Evolutionary conservation across 1,140 invertebrate species (phyloP).

Genomic region (Drosophila orena): DNA sequence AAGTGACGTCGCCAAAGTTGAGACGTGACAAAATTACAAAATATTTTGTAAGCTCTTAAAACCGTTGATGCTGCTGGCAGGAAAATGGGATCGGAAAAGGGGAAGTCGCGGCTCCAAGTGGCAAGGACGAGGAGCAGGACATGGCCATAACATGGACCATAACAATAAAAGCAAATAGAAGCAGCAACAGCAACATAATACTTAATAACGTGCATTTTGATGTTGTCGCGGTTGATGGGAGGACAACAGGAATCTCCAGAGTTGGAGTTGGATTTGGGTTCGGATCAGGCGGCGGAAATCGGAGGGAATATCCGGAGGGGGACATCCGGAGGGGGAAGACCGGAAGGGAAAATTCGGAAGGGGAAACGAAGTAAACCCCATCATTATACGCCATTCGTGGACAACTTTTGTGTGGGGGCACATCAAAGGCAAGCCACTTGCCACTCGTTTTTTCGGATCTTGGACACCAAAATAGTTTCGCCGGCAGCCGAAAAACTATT

Average conservation of each 20-base stretch:
- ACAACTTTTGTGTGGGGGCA: slow-evolving; percentile 29
- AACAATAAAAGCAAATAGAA: slow-evolving; percentile 80
- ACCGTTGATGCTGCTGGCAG: slow-evolving; percentile 60
- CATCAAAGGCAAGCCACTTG: slow-evolving; percentile 22
- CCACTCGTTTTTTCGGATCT: slow-evolving; percentile 19
- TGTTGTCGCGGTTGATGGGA: slow-evolving; percentile 53
- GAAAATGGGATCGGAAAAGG: slow-evolving; percentile 33
- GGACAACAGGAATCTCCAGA: slow-evolving; percentile 11
- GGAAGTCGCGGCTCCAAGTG: background rate
- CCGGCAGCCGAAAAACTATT: slow-evolving; percentile 38
- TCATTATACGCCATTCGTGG: background rate
- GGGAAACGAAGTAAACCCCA: too few species aligned
- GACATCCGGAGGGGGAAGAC: too few species aligned
- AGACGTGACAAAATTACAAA: slow-evolving; percentile 81
- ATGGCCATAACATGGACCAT: slow-evolving; percentile 73
- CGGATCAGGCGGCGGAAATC: too few species aligned
- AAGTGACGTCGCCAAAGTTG: slow-evolving; percentile 77
- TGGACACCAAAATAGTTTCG: slow-evolving; percentile 53
- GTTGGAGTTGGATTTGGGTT: slow-evolving; percentile 3
- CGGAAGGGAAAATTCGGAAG: too few species aligned
- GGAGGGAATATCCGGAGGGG: too few species aligned
- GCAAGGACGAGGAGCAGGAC: slow-evolving; percentile 41
- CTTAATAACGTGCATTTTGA: slow-evolving; percentile 79
- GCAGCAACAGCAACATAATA: slow-evolving; percentile 56
- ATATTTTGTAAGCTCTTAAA: slow-evolving; percentile 78